Base-by-base conservation (phyloP, 2,113 vertebrate species). In the Turnix velox region DNA sequence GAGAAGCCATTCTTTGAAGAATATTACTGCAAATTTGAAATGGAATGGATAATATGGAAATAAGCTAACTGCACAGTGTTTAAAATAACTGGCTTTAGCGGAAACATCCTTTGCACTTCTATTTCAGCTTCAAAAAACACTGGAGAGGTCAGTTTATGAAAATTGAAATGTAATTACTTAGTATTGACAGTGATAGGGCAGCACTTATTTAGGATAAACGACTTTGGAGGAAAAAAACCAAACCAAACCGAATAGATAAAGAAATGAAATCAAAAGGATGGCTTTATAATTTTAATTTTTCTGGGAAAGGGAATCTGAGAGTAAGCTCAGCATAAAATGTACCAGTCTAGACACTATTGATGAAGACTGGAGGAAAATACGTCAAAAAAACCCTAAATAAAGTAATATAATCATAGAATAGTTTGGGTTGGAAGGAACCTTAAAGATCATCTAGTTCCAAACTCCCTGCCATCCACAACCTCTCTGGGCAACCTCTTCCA, bases 1-100 rank as follows among this genome's bases (percentile, higher is more conserved):
- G 68, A 90, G 82, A 86, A 92, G 74, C 39, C 20, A 52, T 91
- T 85, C 82, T 90, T 94, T 88, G 91, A 95, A 96, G 74, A 89
- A 28, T 67, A 94, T 65, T 84, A 63, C n/a, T 67, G 84, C 46
- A 87, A 78, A 87, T 76, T 87, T 77, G 33, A 92, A 83, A 87
- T 10, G 1, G 88, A 95, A 88, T 22, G 22, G 82, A 39, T 63
- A 85, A 71, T 80, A 76, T 49, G 72, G 91, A 94, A 68, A 93
- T 80, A 79, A 95, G 67, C 27, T 93, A 58, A 95, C 25, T 87
- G 89, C 24, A 55, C 1, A 9, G 80, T 2, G 0, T 88, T 93
- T 94, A 75, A 95, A 95, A 62, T 84, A 76, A 91, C 58, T 30
- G 62, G n/a, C 43, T 90, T 52, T 54, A 68, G 46, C 55, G 79